Base-by-base conservation (phyloP, 2,797 vertebrate species). In the Myiotriccus ornatus region DNA sequence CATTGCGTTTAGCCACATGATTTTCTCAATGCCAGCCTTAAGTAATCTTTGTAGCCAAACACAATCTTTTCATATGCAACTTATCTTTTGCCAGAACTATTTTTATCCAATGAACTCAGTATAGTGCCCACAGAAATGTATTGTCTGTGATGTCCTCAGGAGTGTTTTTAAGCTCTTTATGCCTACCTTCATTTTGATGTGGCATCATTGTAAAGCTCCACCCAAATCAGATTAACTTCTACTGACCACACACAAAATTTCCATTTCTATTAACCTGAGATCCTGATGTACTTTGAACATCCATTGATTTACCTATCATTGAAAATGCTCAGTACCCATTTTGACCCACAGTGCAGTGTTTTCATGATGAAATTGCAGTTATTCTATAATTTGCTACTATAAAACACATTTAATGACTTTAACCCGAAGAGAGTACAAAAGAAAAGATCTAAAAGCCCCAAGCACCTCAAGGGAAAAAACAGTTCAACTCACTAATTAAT, bases 11-110 rank as follows among this genome's bases (percentile, higher is more conserved):
- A 96, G 90, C 97, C 96, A 90, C 84, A 80, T 35, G 53, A 92
- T 94, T 97, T 95, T 97, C 94, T 96, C 94, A 94, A 93, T 82
- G 84, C 95, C 95, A 91, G 86, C 95, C 96, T 97, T 81, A 89
- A 97, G 64, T 87, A 84, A 94, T 90, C 70, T 93, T 69, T 88
- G 90, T 89, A 83, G 94, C 89, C 71, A 95, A 96, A 92, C 86
- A 71, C 75, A 95, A 32, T 80, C 95, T 95, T 83, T 96, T 96
- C 89, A 82, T 75, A 50, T 82, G 52, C 24, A 90, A 93, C 73
- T 98, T 96, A 97, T 97, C 97, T 94, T 59, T 60, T 96, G 97
- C 97, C 97, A 98, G 94, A 69, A 93, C 43, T 96, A 94, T 94
- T 97, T 97, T 93, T 89, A 92, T 65, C 79, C 87, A 87, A 7